Conservation (phyloP, 1,140 invertebrate genomes). For the Zaprionus nigranus region DNA sequence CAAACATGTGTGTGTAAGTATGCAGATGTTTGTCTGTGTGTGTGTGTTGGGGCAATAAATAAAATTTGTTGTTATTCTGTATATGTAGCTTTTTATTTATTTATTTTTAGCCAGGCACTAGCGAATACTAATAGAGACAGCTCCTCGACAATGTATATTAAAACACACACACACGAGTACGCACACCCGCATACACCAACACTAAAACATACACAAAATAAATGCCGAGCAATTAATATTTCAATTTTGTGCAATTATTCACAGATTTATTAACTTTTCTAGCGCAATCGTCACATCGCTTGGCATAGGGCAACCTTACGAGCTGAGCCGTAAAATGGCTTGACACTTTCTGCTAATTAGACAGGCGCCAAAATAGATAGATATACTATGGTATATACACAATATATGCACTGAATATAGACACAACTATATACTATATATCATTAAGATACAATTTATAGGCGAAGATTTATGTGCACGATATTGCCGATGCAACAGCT, state of each 20-base stretch:
- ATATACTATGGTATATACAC: constrained; percentile 11
- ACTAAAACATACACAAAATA: constrained; percentile 49
- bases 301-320: constrained; percentile 65
- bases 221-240: constrained; percentile 76
- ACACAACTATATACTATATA: constrained; percentile 6
- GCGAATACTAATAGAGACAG: constrained; percentile 66
- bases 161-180: constrained; percentile 20
- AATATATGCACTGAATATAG: constrained; percentile 26
- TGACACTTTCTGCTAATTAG: constrained; percentile 72
- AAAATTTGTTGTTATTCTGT: constrained; percentile 77
- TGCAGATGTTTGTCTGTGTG: constrained; percentile 29
- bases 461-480: constrained; percentile 5
- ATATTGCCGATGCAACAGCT: constrained; percentile 27
- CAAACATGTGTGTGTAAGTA: constrained; percentile 32
- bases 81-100: constrained; percentile 64
- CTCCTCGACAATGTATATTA: constrained; percentile 63
- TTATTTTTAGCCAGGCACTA: constrained; percentile 79
- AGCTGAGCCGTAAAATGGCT: constrained; percentile 64
- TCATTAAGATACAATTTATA: constrained; percentile 12
- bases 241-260: constrained; percentile 75
- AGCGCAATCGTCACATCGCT: constrained; percentile 37
- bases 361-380: constrained; percentile 30
- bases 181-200: constrained; percentile 12
- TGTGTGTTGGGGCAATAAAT: constrained; percentile 77
- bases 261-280: constrained; percentile 73